These are phyloP conservation scores for Beroe ovata DNA, from an alignment of 37 sponge, comb jelly and placozoan species.

Conservation along the genomic window DNA sequence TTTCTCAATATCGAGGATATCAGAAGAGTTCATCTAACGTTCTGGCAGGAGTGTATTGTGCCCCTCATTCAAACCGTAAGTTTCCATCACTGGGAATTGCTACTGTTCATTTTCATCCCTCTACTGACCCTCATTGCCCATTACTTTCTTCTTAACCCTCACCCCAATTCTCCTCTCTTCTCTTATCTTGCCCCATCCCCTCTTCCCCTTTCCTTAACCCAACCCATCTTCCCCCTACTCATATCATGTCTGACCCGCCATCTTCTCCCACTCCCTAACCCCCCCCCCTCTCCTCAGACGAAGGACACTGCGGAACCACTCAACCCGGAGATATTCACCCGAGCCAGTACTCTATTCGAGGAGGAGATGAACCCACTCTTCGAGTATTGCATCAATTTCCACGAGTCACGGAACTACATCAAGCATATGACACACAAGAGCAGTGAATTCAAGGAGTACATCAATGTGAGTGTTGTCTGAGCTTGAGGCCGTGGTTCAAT, in stretches of 20 bases:
- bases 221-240: too few species aligned
- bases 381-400: slow-evolving; percentile 42
- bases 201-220: too few species aligned
- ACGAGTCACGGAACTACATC: slow-evolving; percentile 16
- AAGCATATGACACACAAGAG: slow-evolving; percentile 30
- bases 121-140: too few species aligned
- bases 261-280: not conserved
- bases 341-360: slow-evolving; percentile 17
- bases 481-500: too few species aligned
- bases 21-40: slow-evolving; percentile 33
- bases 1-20: slow-evolving; percentile 48
- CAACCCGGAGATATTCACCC: not conserved
- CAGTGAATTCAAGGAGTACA: slow-evolving; percentile 57
- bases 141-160: too few species aligned
- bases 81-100: too few species aligned
- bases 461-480: slow-evolving; percentile 12
- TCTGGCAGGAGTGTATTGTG: slow-evolving; percentile 35
- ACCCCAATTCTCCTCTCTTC: too few species aligned
- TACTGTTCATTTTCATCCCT: too few species aligned
- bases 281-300: not conserved
- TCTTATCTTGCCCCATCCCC: too few species aligned
- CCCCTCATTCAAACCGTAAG: slow-evolving; percentile 41
- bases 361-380: slow-evolving; percentile 48
- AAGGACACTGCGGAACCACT: slow-evolving; percentile 50
- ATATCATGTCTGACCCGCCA: not conserved